Evolutionary conservation across 2,888 invertebrate genomes (phyloP).

Genomic region (Eucriotettix oculatus): DNA sequence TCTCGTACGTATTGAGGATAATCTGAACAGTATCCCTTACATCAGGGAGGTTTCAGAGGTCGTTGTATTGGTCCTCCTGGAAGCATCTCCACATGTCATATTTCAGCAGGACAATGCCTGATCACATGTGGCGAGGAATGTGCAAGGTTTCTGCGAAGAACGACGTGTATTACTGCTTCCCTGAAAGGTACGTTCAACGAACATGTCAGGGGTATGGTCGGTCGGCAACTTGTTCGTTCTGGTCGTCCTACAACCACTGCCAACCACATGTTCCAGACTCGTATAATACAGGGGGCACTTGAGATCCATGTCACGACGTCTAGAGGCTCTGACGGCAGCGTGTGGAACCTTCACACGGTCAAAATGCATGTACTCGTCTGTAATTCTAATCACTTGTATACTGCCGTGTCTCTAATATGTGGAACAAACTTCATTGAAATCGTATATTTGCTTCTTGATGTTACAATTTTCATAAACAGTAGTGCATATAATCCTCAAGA

Average conservation of each 20-base stretch:
- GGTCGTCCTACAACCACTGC: background rate
- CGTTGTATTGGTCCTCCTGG: background rate
- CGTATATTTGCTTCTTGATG: too few species aligned
- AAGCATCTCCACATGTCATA: background rate
- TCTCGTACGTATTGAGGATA: too few species aligned
- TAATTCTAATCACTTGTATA: background rate
- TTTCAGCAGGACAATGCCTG: background rate
- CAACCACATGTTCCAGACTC: too few species aligned
- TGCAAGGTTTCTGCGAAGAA: background rate
- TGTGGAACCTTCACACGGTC: background rate
- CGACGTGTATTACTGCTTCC: background rate
- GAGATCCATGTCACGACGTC: background rate
- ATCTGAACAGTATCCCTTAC: background rate
- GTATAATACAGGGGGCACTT: background rate
- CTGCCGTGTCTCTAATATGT: too few species aligned
- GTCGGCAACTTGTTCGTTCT: background rate
- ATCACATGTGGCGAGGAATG: too few species aligned
- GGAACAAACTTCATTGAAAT: too few species aligned
- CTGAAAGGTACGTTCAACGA: background rate
- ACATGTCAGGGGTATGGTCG: background rate
- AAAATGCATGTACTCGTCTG: background rate
- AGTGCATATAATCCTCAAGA: too few species aligned
- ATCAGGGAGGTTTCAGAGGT: background rate
- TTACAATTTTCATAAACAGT: too few species aligned
- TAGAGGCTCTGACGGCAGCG: background rate